Evolutionary conservation across 2,113 vertebrate species (phyloP).

Genomic region (Lipophrys pholis): DNA sequence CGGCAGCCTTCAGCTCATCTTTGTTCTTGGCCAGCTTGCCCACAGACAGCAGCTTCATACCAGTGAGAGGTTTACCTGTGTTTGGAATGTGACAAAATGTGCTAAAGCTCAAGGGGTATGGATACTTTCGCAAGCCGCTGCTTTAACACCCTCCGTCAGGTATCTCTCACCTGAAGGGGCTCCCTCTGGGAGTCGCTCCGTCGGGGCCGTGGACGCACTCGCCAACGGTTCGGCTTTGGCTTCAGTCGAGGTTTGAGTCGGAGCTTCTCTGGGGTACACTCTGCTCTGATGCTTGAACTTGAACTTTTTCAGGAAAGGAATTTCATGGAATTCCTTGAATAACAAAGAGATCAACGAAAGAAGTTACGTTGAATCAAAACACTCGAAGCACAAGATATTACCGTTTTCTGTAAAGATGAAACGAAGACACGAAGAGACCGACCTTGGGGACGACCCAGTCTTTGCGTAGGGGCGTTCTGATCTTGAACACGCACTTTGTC

Average conservation of each 20-base stretch:
- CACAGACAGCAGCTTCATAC: slow-evolving; percentile 89
- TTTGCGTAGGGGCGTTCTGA: slow-evolving; percentile 86
- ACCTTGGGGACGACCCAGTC: slow-evolving; percentile 96
- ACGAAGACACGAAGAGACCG: slow-evolving; percentile 26
- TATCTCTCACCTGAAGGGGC: slow-evolving; percentile 80
- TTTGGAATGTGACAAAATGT: no score
- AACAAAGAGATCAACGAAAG: neutral
- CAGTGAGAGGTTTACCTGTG: slow-evolving; percentile 91
- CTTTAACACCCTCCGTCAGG: no score
- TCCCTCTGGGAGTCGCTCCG: slow-evolving; percentile 59
- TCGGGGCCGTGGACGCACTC: slow-evolving; percentile 64
- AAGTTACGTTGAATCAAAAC: no score
- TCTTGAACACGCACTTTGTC: slow-evolving; percentile 97
- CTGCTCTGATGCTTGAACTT: slow-evolving; percentile 93
- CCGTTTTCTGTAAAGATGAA: no score
- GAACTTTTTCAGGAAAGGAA: slow-evolving; percentile 95
- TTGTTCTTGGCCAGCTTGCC: slow-evolving; percentile 94
- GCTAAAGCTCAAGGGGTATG: no score
- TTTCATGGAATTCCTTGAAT: slow-evolving; percentile 90
- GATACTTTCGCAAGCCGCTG: no score
- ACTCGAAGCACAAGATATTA: no score
- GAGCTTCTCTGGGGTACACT: slow-evolving; percentile 84
- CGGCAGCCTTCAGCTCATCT: slow-evolving; percentile 88
- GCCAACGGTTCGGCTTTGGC: slow-evolving; percentile 60
- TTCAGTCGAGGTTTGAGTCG: slow-evolving; percentile 30